phyloP scores from a whole-genome alignment of 2,797 vertebrate genomes.

The Propithecus deckenii region DNA sequence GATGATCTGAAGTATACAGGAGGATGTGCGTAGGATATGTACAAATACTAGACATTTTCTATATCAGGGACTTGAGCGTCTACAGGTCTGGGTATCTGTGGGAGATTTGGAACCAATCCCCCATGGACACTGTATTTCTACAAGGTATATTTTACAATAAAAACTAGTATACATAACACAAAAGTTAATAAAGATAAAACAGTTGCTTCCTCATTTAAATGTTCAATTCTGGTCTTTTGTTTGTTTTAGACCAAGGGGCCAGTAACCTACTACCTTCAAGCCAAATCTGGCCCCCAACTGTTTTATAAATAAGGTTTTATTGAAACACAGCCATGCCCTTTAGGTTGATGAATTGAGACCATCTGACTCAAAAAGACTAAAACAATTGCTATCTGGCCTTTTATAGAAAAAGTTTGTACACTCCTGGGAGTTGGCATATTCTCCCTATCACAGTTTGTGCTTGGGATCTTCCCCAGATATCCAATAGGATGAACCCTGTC shows the following conservation, averaged over 20 bases:
- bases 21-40: not conserved
- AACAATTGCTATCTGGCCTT: not conserved
- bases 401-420: not conserved
- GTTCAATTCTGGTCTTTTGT: not conserved
- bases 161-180: not conserved
- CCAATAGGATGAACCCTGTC: not conserved
- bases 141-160: not conserved
- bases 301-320: not conserved
- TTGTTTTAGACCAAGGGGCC: not conserved
- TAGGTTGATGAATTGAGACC: not conserved
- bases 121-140: not conserved
- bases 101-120: not conserved
- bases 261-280: not conserved
- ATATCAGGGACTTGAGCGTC: not conserved
- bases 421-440: not conserved
- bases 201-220: not conserved
- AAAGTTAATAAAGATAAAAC: not conserved
- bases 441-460: not conserved
- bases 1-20: not conserved
- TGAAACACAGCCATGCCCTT: not conserved
- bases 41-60: not conserved
- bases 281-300: not conserved
- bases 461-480: not conserved
- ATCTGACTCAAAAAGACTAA: not conserved
- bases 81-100: not conserved